Evolutionary conservation across 2,113 vertebrate species (phyloP).

Genomic region (Empidonax alnorum): DNA sequence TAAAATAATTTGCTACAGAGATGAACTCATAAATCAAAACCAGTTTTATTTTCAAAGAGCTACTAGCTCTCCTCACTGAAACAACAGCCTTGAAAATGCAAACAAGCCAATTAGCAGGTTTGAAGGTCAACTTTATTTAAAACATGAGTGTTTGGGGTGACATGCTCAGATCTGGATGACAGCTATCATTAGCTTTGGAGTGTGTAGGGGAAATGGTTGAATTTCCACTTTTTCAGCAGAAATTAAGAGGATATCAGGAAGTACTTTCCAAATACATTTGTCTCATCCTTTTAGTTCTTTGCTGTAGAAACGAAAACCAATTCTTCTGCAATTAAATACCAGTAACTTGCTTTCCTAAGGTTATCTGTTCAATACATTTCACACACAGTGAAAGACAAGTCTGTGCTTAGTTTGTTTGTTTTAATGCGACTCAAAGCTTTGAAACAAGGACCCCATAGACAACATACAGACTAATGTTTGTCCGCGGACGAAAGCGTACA

Average conservation of each 20-base stretch:
- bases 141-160: not conserved
- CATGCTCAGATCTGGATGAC: not conserved
- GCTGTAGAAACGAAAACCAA: not conserved
- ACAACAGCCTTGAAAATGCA: not conserved
- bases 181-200: not conserved
- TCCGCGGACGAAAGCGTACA: rapidly evolving
- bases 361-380: not conserved
- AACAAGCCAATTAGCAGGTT: not conserved
- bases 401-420: not conserved
- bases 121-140: not conserved
- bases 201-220: not conserved
- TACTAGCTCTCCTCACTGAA: not conserved
- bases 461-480: not conserved
- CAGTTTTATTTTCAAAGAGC: not conserved
- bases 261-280: rapidly evolving
- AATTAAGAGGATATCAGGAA: not conserved
- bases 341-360: not conserved
- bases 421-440: not conserved
- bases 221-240: not conserved
- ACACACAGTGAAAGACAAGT: not conserved
- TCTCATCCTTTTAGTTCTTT: not conserved
- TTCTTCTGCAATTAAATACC: not conserved
- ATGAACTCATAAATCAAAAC: not conserved
- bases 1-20: not conserved
- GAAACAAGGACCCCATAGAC: not conserved